A percentile compares a stretch with the other conserved stretches of the same genome.
Evolutionary conservation across 2,888 invertebrate genomes (phyloP).

Genomic region (Baccha elongata): DNA sequence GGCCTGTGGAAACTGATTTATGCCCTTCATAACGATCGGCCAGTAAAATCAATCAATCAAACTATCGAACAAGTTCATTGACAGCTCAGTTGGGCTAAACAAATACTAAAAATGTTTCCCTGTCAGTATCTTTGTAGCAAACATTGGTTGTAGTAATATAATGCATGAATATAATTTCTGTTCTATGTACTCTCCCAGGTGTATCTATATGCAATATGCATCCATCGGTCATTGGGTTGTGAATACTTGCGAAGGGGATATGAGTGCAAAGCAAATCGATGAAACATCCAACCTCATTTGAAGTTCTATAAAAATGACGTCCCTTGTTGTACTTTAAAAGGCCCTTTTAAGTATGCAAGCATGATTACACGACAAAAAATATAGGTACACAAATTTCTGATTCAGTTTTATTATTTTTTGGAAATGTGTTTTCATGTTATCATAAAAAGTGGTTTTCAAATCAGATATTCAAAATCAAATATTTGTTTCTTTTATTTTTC

Average conservation of each 20-base stretch:
- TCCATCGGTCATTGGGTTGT: slow-evolving; percentile 40
- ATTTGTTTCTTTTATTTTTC: no score
- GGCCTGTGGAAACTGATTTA: slow-evolving; percentile 57
- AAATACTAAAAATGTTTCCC: slow-evolving; percentile 67
- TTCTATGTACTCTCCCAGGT: slow-evolving; percentile 12
- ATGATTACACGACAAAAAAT: slow-evolving; percentile 8
- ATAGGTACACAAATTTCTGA: no score
- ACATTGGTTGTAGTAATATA: slow-evolving; percentile 56
- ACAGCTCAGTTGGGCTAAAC: slow-evolving; percentile 67
- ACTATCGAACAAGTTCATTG: slow-evolving; percentile 68
- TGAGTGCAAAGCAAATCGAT: slow-evolving; percentile 52
- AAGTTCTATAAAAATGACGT: slow-evolving; percentile 36
- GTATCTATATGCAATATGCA: slow-evolving; percentile 6
- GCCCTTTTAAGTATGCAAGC: no score
- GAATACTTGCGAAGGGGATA: slow-evolving; percentile 39
- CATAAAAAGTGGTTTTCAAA: no score
- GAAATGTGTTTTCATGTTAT: no score
- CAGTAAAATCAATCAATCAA: slow-evolving; percentile 69
- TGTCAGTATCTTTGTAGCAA: slow-evolving; percentile 68
- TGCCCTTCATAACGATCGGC: slow-evolving; percentile 64
- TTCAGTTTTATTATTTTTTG: no score
- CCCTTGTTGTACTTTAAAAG: slow-evolving; percentile 45
- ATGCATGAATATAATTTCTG: neutral
- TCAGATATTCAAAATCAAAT: no score
- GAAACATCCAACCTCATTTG: slow-evolving; percentile 47